Percentiles rank a stretch among this genome's conserved stretches.
Conservation (phyloP, 2,113 vertebrate genomes). For the Nothocercus nigrocapillus region DNA sequence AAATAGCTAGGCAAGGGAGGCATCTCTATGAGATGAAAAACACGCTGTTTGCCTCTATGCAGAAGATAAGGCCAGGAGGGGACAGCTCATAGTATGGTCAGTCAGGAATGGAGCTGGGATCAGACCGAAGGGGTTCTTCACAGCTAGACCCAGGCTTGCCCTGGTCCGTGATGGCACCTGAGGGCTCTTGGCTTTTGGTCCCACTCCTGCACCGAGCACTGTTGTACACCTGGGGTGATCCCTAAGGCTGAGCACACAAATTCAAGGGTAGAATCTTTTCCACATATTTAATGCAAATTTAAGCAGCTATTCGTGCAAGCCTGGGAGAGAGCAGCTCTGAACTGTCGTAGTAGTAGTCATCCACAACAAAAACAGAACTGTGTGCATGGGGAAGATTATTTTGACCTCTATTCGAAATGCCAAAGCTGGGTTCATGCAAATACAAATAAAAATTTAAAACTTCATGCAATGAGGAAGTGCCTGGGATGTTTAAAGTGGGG, state of each 20-base stretch:
- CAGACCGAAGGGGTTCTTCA: background rate
- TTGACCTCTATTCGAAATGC: background rate
- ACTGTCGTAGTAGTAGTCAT: background rate
- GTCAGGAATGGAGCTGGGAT: background rate
- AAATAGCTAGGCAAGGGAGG: conserved; percentile 10
- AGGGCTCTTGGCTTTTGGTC: background rate
- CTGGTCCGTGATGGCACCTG: rapidly evolving
- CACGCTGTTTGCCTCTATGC: background rate
- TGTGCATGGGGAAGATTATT: background rate
- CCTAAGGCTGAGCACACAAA: background rate
- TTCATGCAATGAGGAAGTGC: background rate
- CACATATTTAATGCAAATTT: background rate
- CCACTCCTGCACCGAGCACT: background rate
- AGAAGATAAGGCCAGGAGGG: background rate
- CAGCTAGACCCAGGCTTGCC: background rate
- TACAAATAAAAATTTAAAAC: background rate
- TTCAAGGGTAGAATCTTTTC: background rate
- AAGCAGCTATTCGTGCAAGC: background rate
- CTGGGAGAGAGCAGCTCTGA: background rate
- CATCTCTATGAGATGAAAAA: background rate
- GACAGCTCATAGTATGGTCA: background rate
- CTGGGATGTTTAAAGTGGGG: background rate
- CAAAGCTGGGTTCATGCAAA: background rate
- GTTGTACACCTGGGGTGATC: background rate
- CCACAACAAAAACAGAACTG: background rate